Evolutionary conservation across 2,888 invertebrate species (phyloP).

Genomic region (Alentia gelatinosa): DNA sequence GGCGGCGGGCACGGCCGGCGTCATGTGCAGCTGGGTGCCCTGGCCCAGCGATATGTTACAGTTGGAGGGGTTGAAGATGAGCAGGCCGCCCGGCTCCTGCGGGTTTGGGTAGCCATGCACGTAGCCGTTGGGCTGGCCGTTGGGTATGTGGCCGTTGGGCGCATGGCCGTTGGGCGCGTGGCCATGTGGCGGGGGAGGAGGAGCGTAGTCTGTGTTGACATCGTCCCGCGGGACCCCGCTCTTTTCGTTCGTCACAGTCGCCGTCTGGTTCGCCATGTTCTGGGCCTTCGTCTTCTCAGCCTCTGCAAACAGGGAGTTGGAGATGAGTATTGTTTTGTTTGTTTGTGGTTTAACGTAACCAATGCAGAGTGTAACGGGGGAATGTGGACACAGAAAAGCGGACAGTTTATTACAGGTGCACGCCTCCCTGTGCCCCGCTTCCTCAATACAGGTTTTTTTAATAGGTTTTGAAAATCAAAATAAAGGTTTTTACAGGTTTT

Average conservation of each 20-base stretch:
- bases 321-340: background rate
- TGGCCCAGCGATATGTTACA: background rate
- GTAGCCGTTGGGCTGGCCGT: background rate
- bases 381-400: background rate
- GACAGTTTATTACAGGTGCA: no score
- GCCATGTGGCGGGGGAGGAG: background rate
- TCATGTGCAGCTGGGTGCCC: background rate
- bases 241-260: background rate
- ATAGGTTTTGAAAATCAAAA: no score
- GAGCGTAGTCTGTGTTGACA: background rate
- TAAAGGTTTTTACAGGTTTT: no score
- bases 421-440: no score
- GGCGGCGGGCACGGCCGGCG: background rate
- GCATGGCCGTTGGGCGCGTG: background rate
- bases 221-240: background rate
- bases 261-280: background rate
- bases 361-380: background rate
- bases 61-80: conserved; percentile 10
- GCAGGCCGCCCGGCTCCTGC: background rate
- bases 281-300: conserved; percentile 15
- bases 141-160: background rate
- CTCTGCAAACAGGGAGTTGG: background rate
- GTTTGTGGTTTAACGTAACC: no score
- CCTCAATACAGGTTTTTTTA: no score
- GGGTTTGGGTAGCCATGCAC: background rate